phyloP scores from a whole-genome alignment of 2,797 vertebrate genomes.

The Graptemys geographica region DNA sequence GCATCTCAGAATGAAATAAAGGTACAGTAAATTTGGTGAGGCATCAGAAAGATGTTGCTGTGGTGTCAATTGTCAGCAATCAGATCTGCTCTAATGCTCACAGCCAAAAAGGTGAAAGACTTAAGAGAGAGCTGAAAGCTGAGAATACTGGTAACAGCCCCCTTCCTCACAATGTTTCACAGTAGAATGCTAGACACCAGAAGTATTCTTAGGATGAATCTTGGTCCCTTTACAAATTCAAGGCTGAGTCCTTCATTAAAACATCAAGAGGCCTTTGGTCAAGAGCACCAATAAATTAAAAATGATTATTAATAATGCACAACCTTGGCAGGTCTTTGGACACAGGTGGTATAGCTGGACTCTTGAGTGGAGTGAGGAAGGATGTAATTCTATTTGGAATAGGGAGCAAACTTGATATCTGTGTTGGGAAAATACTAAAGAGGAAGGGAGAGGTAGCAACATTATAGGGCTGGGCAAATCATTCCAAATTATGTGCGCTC shows the following conservation, averaged over 20 bases:
- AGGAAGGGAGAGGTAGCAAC: neutral
- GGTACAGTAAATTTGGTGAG: neutral
- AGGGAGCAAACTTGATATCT: neutral
- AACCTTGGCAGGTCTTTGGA: slow-evolving; percentile 26
- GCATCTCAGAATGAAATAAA: fast-evolving
- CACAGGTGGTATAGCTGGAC: neutral
- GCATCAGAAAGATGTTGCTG: neutral
- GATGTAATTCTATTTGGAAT: slow-evolving; percentile 4
- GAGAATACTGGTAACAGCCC: fast-evolving
- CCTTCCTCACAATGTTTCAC: fast-evolving
- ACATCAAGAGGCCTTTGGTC: slow-evolving; percentile 14
- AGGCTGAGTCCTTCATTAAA: neutral
- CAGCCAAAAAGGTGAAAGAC: neutral
- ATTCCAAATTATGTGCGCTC: fast-evolving
- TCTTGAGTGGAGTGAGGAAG: neutral
- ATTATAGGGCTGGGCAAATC: neutral
- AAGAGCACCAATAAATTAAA: slow-evolving; percentile 46
- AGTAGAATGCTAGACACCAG: neutral
- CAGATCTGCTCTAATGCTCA: neutral
- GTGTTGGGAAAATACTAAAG: neutral
- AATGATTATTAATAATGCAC: neutral
- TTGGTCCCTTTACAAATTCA: neutral
- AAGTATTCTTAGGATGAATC: neutral
- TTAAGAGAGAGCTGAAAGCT: neutral
- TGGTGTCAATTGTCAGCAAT: neutral